Base-by-base conservation (phyloP, 2,888 invertebrate species). In the Mantis religiosa region DNA sequence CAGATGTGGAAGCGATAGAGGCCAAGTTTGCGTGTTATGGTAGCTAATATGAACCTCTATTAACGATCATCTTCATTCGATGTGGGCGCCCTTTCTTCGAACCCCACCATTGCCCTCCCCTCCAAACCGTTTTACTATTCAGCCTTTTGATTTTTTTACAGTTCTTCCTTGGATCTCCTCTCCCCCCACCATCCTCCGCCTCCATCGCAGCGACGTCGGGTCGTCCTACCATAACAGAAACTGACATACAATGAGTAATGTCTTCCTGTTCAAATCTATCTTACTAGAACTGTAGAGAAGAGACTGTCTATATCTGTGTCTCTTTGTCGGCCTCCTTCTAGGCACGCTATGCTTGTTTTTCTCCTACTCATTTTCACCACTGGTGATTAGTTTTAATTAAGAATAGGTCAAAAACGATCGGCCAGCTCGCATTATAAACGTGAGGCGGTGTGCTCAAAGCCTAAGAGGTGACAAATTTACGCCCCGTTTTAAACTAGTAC, bases 171-270 rank as follows among this genome's bases (percentile, higher is more conserved):
- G 34, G 34, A 14, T n/a, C 30, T 86, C 82, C 34, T 82, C 30
- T 12, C 6, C 4, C 20, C 54, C 15, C 54, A 14, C 47, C 54
- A 20, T 54, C 54, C 54, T 1, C 54, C 54, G 54, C 25, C 54
- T 71, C 20, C 54, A 20, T 71, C 20, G 20, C 54, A 71, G 54
- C 54, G 54, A 71, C 54, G 54, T 20, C 25, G 12, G 8, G 30
- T 30, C 30, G 82, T 89, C 88, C 41, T 34, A 82, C 82, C 82
- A 85, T 47, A 85, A 27, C 85, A 85, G 85, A 41, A 47, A 41
- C 81, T 89, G 90, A 88, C 90, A 89, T 88, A 90, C 82, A 86
- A 86, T 90, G 90, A 90, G 86, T 90, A 86, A 90, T 90, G 88
- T 54, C 89, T 90, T 90, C 90, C 90, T 89, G 90, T 89, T 87